Evolutionary conservation across 2,888 invertebrate species (phyloP), one percentile per base, ranked within the genome.

Genomic region (Mythimna pallens): DNA sequence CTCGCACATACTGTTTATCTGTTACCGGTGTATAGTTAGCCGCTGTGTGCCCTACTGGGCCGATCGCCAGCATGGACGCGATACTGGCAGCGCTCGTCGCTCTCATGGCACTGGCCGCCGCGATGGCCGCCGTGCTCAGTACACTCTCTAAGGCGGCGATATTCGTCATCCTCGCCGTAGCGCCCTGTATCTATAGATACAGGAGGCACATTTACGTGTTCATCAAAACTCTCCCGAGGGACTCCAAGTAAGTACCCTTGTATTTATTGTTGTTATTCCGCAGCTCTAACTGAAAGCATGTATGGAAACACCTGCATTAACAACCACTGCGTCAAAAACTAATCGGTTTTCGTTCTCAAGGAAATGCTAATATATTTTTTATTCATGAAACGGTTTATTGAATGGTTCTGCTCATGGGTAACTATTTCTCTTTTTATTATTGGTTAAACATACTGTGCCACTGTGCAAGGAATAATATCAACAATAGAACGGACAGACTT

Each of bases 61-160:
- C 88, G 80, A 64, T 79, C 90, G 95, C 95, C 95, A 95, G 91
- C 91, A 96, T 96, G 96, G 96, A 96, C 93, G 96, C 96, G 90
- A 91, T 96, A 84, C 92, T 96, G 90, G 96, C 95, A 87, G 94
- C 95, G 88, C 93, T 96, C 90, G 96, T 95, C 84, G 95, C 95
- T 85, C 92, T 96, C 80, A 96, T 96, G 96, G 96, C 95, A 92
- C 91, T 95, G 90, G 96, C 96, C 84, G 96, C 95, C 89, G 95
- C 95, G 90, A 97, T 96, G 96, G 96, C 96, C 91, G 96, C 95
- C 89, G 93, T 97, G 87, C 97, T 97, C 86, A 96, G 96, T 89
- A 96, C 97, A 81, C 95, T 97, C 77, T 94, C 98, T 61, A 97
- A 98, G 94, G 97, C 97, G 91, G 98, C 98, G 82, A 98, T 98